Base-by-base conservation (phyloP, 2,888 invertebrate species). In the Spisula solida region DNA sequence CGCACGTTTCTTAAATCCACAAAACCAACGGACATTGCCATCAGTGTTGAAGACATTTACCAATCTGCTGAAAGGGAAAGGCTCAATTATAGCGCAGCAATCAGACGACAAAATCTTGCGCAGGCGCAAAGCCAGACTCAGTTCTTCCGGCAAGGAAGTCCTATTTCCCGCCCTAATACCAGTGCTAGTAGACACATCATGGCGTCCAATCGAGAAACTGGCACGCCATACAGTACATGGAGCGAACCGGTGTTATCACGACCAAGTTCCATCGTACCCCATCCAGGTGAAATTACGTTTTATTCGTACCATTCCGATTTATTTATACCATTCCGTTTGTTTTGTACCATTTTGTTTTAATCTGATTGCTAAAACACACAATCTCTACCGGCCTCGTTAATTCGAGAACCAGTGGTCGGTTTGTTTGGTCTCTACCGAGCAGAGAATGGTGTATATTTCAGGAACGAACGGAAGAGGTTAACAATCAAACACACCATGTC, bases 21-120 rank as follows among this genome's bases (percentile, higher is more conserved):
- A 29, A 48, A 85, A 55, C 60, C 83, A 51, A 70, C 48, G 18
- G 81, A 41, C 25, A 29, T 75, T 18, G 66, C 91, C 5, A 88
- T 94, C 51, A 94, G 93, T 84, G 56, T 94, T 1, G 93, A 92
- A 34, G 94, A 94, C 55, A 93, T 94, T n/a, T 93, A 92, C 81
- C 90, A 90, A 56, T 88, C 92, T 0, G 94, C 94, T 14, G 94
- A 94, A 78, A 85, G 93, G 51, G 93, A 94, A 81, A 87, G 93
- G 20, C 83, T 93, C 31, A 88, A 87, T 48, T 93, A 94, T 85
- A 93, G 93, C 48, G 90, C 92, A 51, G 89, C 83, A 34, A 87
- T 91, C 56, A 89, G 94, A 88, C 91, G 93, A 70, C 90, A 92
- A 82, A 92, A 92, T 70, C 88, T 94, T n/a, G 92, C 88, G 55